Evolutionary conservation across 2,888 invertebrate species (phyloP).

Genomic region (Calameuta pallipes): DNA sequence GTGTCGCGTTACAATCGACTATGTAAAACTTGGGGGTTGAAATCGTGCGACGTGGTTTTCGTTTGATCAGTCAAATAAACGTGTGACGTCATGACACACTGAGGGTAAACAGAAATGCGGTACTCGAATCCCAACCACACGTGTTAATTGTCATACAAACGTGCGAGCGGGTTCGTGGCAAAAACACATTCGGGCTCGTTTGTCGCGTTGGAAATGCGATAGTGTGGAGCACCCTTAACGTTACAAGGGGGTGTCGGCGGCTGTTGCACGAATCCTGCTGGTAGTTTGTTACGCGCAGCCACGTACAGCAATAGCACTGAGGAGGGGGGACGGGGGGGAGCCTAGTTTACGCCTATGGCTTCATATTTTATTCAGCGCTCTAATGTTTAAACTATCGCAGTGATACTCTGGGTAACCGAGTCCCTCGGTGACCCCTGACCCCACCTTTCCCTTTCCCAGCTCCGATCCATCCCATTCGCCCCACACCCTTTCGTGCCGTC

Average conservation of each 20-base stretch:
- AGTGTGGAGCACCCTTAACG: not conserved
- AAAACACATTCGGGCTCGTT: conserved; percentile 39
- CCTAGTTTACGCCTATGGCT: conserved; percentile 13
- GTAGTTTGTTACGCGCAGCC: conserved; percentile 7
- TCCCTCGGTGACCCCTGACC: not conserved
- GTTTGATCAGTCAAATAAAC: conserved; percentile 17
- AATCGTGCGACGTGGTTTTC: conserved; percentile 14
- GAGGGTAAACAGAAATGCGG: conserved; percentile 35
- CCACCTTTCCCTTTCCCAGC: not conserved
- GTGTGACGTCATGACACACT: conserved; percentile 7
- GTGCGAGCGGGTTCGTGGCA: conserved; percentile 32
- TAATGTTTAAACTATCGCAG: conserved; percentile 55
- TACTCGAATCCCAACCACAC: conserved; percentile 34
- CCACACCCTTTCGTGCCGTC: not conserved
- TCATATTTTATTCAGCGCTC: conserved; percentile 57
- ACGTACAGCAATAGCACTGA: conserved; percentile 4
- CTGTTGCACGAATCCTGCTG: not conserved
- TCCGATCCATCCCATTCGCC: not conserved
- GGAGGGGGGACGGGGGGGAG: not conserved
- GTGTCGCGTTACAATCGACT: not conserved
- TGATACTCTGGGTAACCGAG: conserved; percentile 31
- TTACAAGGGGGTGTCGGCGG: not conserved
- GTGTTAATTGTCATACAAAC: conserved; percentile 51
- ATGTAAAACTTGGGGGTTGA: not conserved
- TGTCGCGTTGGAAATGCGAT: not conserved